phyloP scores from a whole-genome alignment of 1,140 invertebrate species.

The Heterodera schachtii region DNA sequence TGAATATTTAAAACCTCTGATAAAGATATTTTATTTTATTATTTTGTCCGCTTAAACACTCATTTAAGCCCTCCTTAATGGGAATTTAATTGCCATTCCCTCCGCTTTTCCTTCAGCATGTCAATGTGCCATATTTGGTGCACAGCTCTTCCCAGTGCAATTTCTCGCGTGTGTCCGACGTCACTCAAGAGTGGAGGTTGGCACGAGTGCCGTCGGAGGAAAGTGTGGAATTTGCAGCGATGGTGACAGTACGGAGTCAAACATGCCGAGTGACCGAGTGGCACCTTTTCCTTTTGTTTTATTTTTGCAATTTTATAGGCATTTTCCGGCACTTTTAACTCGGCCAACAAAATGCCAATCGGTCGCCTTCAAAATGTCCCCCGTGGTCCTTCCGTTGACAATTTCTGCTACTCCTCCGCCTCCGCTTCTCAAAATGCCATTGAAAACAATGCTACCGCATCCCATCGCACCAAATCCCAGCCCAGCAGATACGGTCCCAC shows the following conservation, averaged over 20 bases:
- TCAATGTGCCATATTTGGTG: constrained; percentile 37
- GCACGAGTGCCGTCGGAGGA: constrained; percentile 33
- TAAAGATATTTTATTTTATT: no score
- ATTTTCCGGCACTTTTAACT: neutral
- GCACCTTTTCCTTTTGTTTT: neutral
- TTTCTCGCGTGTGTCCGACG: constrained; percentile 34
- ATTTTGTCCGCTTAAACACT: no score
- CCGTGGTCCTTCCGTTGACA: neutral
- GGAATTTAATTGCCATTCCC: no score
- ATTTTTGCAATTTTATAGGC: neutral
- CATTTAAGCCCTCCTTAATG: no score
- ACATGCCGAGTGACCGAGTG: neutral
- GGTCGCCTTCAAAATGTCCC: neutral
- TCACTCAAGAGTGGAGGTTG: constrained; percentile 41
- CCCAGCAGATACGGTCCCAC: neutral
- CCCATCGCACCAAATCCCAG: neutral
- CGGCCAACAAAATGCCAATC: no score
- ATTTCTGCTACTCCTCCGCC: neutral
- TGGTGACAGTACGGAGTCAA: constrained; percentile 9
- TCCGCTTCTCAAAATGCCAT: neutral
- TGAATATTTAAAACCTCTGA: no score
- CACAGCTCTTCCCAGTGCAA: constrained; percentile 34
- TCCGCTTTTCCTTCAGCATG: neutral
- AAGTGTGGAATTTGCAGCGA: neutral
- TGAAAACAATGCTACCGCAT: neutral